A percentile compares a stretch with the other conserved stretches of the same genome.
These are phyloP conservation scores for Pseudolaguvia tuberculata DNA, from an alignment of 2,113 vertebrate genomes.

Conservation along the genomic window DNA sequence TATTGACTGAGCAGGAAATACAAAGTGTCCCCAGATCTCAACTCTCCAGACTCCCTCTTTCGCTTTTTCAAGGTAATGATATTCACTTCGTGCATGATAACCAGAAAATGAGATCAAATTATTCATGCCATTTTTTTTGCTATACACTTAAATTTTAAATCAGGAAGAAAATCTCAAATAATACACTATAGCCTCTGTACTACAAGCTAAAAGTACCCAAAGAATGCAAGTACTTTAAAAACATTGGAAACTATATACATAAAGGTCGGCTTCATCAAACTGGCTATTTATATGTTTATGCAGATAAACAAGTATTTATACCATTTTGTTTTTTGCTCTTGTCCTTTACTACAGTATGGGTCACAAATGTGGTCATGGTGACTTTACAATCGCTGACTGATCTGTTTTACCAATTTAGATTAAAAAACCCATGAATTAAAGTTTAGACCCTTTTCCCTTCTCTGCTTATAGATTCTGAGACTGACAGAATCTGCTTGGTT, in stretches of 20 bases:
- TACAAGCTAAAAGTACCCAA: conserved; percentile 5
- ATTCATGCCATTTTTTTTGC: conserved; percentile 5
- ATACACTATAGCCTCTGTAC: background rate
- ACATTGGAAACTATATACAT: background rate
- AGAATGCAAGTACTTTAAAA: background rate
- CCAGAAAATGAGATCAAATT: conserved; percentile 20
- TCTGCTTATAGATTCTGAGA: conserved; percentile 13
- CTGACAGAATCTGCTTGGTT: conserved; percentile 31
- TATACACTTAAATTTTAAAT: background rate
- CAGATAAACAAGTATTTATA: conserved; percentile 21
- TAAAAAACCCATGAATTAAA: conserved; percentile 36
- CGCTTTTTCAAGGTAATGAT: conserved; percentile 3
- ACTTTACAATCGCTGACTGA: conserved; percentile 19
- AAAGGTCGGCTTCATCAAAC: conserved; percentile 8
- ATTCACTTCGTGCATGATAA: conserved; percentile 23
- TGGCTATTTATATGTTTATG: conserved; percentile 14
- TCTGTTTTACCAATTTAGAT: conserved; percentile 34
- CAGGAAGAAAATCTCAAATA: conserved; percentile 1
- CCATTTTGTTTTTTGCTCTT: background rate
- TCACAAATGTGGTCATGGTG: conserved; percentile 34
- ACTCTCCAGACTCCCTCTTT: background rate
- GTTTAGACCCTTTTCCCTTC: conserved; percentile 35
- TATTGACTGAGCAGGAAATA: background rate
- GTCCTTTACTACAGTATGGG: conserved; percentile 15
- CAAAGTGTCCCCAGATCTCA: conserved; percentile 16